Base-by-base conservation (phyloP, 2,797 vertebrate genomes). In the Pseudochirops cupreus region DNA sequence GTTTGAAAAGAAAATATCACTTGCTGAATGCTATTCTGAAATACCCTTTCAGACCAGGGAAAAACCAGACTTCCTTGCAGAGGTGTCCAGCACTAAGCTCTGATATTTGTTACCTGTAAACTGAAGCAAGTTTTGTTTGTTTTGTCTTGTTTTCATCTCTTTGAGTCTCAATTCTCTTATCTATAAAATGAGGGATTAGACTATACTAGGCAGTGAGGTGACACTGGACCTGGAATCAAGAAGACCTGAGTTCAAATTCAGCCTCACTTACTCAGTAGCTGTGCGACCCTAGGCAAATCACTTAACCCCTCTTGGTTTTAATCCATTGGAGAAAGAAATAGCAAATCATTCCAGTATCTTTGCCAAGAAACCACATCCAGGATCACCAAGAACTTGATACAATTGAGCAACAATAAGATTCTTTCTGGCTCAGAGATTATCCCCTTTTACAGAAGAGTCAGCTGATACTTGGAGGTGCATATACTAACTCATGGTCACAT, bases 311-410 rank as follows among this genome's bases (percentile, higher is more conserved):
- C 5, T 21, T 39, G 7, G 67, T 18, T 21, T 82, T 82, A 10
- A 82, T 82, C 18, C 2, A 82, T 2, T 82, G 67, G 16, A 24
- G n/a, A 82, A 82, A 6, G 7, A 82, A 21, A 82, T 82, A 16
- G n/a, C 6, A 46, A 82, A 39, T 18, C 2, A 82, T 2, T 24
- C 18, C 7, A 24, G 0, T 82, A 10, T 82, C 67, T 82, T 24
- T 82, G n/a, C 6, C 18, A 82, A 46, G 31, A 82, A 82, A 46
- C n/a, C 18, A 82, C 67, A 21, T 39, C 3, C 18, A 24, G 21
- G 18, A 16, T 9, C 6, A 24, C 2, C 3, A 24, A 46, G n/a
- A 21, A 18, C 10, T 2, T 3, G 18, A 24, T 9, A 39, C 2
- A 39, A 24, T 7, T 24, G 1, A 82, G 6, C 7, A 39, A 46